phyloP scores from a whole-genome alignment of 2,113 vertebrate species.

The Drymodes brunneopygia region DNA sequence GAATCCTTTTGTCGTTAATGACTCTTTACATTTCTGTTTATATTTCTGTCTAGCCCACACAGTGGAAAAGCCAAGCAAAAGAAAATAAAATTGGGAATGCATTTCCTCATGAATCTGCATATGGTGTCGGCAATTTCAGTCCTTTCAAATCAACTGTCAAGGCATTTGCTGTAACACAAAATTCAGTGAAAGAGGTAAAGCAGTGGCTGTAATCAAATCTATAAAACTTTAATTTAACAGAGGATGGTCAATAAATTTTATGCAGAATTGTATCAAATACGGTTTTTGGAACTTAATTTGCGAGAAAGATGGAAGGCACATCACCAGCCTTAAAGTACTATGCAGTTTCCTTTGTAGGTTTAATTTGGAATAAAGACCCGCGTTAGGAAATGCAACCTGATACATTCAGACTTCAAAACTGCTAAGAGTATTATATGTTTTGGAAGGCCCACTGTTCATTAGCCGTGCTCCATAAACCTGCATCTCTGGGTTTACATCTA shows the following conservation, averaged over 20 bases:
- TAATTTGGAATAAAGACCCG: background rate
- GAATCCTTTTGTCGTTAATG: background rate
- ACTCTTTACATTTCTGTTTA: background rate
- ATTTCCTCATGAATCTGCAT: slow-evolving; percentile 65
- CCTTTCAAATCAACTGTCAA: slow-evolving; percentile 71
- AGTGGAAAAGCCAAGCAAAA: slow-evolving; percentile 76
- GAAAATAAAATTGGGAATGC: slow-evolving; percentile 70
- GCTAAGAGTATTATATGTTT: background rate
- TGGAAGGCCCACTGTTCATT: background rate
- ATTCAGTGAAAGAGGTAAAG: slow-evolving; percentile 72
- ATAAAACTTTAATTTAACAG: background rate
- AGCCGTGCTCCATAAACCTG: background rate
- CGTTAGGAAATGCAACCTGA: background rate
- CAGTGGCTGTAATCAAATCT: background rate
- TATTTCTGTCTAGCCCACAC: slow-evolving; percentile 59
- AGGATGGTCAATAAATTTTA: background rate
- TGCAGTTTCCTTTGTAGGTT: background rate
- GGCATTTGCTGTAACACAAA: slow-evolving; percentile 56
- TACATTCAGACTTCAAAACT: background rate
- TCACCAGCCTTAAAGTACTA: background rate
- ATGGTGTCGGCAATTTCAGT: slow-evolving; percentile 67
- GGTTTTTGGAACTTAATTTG: background rate
- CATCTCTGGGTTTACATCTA: background rate
- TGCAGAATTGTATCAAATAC: background rate
- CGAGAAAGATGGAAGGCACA: background rate